These are phyloP conservation scores for Zaprionus davidi DNA, from an alignment of 1,140 invertebrate species.

Conservation along the genomic window DNA sequence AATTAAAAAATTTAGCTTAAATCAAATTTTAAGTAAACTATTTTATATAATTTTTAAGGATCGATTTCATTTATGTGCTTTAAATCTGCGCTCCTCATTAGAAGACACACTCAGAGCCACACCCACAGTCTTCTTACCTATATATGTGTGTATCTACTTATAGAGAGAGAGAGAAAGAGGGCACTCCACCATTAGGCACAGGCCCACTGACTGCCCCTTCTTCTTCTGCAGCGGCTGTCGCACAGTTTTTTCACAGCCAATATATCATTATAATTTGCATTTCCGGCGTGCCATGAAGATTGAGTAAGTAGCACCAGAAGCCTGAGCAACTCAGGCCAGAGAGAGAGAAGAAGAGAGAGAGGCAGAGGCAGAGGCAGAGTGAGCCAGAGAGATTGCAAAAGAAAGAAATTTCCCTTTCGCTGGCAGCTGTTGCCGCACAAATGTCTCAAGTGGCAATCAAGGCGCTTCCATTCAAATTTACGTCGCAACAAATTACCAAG, in stretches of 20 bases:
- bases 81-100: neutral
- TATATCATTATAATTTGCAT: constrained; percentile 84
- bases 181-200: constrained; percentile 23
- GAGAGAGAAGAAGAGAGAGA: constrained; percentile 8
- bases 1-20: no score
- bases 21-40: neutral
- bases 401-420: constrained; percentile 67
- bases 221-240: constrained; percentile 59
- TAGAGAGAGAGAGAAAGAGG: neutral
- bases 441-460: constrained; percentile 84
- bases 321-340: constrained; percentile 13
- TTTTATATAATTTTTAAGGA: neutral
- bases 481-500: constrained; percentile 83
- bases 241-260: constrained; percentile 81
- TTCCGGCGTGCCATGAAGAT: constrained; percentile 74
- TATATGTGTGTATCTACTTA: neutral
- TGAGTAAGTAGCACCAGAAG: constrained; percentile 64
- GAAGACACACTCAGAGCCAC: neutral
- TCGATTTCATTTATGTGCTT: neutral
- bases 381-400: constrained; percentile 11
- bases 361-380: neutral
- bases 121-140: neutral
- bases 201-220: constrained; percentile 21
- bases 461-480: constrained; percentile 84
- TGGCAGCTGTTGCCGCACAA: constrained; percentile 80